These are phyloP conservation scores for Pyrrhosoma nymphula DNA, from an alignment of 2,888 invertebrate genomes.

Conservation along the genomic window DNA sequence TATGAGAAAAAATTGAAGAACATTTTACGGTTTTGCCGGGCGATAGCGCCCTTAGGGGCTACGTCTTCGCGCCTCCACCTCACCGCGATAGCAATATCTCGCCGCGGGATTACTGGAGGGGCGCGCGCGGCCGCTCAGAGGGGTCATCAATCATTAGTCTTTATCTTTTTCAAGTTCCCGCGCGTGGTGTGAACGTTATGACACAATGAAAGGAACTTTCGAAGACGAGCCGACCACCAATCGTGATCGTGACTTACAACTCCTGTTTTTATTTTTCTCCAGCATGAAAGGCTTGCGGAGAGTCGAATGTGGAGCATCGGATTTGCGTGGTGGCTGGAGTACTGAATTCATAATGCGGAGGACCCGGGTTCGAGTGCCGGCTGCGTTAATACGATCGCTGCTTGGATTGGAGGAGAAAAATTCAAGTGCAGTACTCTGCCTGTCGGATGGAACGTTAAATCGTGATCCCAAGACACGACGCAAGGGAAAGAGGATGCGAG, in stretches of 20 bases:
- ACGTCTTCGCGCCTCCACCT: background rate
- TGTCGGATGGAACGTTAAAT: too few relatives aligned
- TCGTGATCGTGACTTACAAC: background rate
- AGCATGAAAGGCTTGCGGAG: background rate
- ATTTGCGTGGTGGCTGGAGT: too few relatives aligned
- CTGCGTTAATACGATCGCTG: too few relatives aligned
- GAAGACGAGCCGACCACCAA: slow-evolving; percentile 31
- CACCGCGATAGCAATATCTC: background rate
- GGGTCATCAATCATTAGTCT: slow-evolving; percentile 30
- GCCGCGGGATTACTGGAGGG: background rate
- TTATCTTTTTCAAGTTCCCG: slow-evolving; percentile 25
- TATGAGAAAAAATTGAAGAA: background rate
- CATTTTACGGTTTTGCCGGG: background rate
- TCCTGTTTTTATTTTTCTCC: background rate
- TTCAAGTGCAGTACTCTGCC: too few relatives aligned
- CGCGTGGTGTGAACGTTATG: slow-evolving; percentile 3
- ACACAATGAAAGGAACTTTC: slow-evolving; percentile 36
- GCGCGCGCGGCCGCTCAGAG: background rate
- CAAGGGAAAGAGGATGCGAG: too few relatives aligned
- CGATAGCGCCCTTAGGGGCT: background rate
- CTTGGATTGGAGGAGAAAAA: too few relatives aligned
- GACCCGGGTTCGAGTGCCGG: too few relatives aligned
- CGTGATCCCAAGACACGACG: too few relatives aligned
- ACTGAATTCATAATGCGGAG: too few relatives aligned
- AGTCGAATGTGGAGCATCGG: too few relatives aligned